phyloP scores from a whole-genome alignment of 2,888 invertebrate species.

The Protonemura montana region DNA sequence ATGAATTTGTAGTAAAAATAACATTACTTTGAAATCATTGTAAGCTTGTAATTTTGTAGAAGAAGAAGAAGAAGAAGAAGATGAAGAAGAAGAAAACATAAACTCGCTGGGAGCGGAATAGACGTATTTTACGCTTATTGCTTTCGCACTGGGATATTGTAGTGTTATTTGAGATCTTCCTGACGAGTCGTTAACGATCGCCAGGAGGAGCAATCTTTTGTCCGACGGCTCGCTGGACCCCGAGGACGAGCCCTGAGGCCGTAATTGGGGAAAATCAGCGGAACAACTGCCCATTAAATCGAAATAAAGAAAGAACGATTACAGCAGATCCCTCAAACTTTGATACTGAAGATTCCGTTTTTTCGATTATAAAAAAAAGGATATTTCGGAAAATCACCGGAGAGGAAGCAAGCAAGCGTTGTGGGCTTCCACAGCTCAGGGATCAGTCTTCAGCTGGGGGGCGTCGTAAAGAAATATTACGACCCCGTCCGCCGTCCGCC shows the following conservation, averaged over 20 bases:
- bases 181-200: slow-evolving; percentile 22
- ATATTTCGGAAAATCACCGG: not conserved
- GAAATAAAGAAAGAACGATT: slow-evolving; percentile 38
- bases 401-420: slow-evolving; percentile 9
- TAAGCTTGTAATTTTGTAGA: not conserved
- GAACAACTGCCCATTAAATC: slow-evolving; percentile 21
- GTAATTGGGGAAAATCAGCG: slow-evolving; percentile 25
- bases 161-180: not conserved
- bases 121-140: not conserved
- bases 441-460: not conserved
- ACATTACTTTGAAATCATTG: not conserved
- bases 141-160: not conserved
- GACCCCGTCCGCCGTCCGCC: too few species aligned
- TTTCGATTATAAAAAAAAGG: slow-evolving; percentile 35
- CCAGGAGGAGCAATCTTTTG: not conserved
- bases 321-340: slow-evolving; percentile 29
- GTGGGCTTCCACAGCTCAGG: not conserved
- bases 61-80: not conserved
- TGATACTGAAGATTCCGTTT: slow-evolving; percentile 31
- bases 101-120: not conserved
- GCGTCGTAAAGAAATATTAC: slow-evolving; percentile 35
- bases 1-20: not conserved
- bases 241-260: not conserved
- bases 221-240: not conserved
- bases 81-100: not conserved